A percentile compares a stretch with the other conserved stretches of the same genome.
Conservation (phyloP, 1,140 invertebrate genomes). For the Hyposmocoma kahamanoa region DNA sequence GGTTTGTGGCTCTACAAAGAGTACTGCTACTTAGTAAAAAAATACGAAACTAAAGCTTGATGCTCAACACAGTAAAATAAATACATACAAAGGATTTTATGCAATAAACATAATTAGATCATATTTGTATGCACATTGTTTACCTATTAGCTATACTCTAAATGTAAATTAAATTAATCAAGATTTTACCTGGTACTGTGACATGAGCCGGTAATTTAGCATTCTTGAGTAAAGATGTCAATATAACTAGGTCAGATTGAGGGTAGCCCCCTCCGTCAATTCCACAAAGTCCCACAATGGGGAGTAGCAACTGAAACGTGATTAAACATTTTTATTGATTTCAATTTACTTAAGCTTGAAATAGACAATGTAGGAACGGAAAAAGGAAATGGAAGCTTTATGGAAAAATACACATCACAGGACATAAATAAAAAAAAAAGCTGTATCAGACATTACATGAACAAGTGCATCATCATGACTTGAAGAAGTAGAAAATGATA, state of each 20-base stretch:
- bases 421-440: too few species aligned
- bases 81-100: not conserved
- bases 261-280: conserved; percentile 61
- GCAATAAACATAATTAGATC: not conserved
- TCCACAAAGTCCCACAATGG: conserved; percentile 63
- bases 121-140: not conserved
- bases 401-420: too few species aligned
- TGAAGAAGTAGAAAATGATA: too few species aligned
- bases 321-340: not conserved
- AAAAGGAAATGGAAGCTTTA: too few species aligned
- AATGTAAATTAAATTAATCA: too few species aligned
- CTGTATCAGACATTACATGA: not conserved
- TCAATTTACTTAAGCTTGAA: too few species aligned
- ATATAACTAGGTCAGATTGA: conserved; percentile 63
- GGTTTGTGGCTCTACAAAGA: conserved; percentile 42
- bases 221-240: conserved; percentile 63
- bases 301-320: conserved; percentile 52
- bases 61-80: too few species aligned
- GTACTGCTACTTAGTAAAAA: too few species aligned
- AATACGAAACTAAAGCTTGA: too few species aligned
- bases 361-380: too few species aligned
- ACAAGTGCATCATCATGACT: not conserved
- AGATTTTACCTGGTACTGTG: conserved; percentile 44
- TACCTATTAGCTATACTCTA: too few species aligned
- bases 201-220: conserved; percentile 59